Evolutionary conservation across 1,140 invertebrate genomes (phyloP).

Genomic region (Campoletis sonorensis): DNA sequence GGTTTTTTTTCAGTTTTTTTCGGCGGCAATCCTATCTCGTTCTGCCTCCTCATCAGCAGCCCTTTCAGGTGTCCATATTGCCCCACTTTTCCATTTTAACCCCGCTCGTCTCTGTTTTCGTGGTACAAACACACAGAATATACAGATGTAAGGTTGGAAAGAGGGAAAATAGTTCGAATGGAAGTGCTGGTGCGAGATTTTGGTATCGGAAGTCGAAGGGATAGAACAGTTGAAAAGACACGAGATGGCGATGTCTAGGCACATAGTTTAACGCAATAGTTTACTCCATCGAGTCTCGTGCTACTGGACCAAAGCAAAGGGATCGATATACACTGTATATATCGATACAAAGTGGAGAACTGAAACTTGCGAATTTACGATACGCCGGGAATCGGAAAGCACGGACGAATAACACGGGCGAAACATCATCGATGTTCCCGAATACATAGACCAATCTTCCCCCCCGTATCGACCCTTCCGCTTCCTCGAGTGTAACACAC

Average conservation of each 20-base stretch:
- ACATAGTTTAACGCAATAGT: slow-evolving; percentile 13
- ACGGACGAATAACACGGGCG: slow-evolving; percentile 5
- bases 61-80: too few species aligned
- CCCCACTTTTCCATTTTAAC: too few species aligned
- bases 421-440: slow-evolving; percentile 14
- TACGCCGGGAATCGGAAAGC: slow-evolving; percentile 9
- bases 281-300: too few species aligned
- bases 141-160: background rate
- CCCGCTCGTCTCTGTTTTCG: too few species aligned
- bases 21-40: too few species aligned
- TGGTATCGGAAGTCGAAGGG: slow-evolving; percentile 22
- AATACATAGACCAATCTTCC: background rate
- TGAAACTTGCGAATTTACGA: slow-evolving; percentile 28
- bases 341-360: background rate
- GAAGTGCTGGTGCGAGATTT: slow-evolving; percentile 20
- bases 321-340: too few species aligned
- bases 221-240: slow-evolving; percentile 21
- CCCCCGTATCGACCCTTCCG: slow-evolving; percentile 6
- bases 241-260: background rate
- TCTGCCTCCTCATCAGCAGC: too few species aligned
- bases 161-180: slow-evolving; percentile 13
- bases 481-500: background rate
- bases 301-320: too few species aligned
- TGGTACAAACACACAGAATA: too few species aligned
- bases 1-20: too few species aligned